Conservation (phyloP, 2,113 vertebrate species). For the Hydrochoerus hydrochaeris region DNA sequence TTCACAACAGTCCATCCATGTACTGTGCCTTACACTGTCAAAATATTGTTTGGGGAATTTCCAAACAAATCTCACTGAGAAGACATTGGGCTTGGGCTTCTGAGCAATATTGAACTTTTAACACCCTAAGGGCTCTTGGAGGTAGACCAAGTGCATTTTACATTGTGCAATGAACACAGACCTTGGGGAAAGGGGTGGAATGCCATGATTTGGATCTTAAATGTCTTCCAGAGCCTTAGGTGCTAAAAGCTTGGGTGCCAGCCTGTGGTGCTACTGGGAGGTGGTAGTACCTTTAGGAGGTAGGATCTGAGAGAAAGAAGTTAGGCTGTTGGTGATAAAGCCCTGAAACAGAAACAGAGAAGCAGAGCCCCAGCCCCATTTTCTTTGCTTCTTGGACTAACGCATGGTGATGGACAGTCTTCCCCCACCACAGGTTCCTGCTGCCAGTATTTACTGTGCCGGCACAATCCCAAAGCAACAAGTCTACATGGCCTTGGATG, state of each 20-base stretch:
- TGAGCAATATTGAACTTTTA: not conserved
- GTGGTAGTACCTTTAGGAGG: not conserved
- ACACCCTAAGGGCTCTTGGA: not conserved
- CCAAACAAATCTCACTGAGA: not conserved
- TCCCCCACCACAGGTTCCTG: not conserved
- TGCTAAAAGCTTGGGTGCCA: not conserved
- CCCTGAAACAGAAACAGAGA: not conserved
- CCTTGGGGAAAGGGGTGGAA: not conserved
- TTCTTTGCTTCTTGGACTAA: not conserved
- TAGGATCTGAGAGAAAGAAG: not conserved
- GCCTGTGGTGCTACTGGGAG: too few relatives aligned
- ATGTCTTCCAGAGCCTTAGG: not conserved
- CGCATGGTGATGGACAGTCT: not conserved
- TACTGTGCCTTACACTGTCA: not conserved
- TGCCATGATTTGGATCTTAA: not conserved
- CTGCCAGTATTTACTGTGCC: not conserved
- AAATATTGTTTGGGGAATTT: not conserved
- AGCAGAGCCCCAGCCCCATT: too few relatives aligned
- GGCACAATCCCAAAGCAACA: not conserved
- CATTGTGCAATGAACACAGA: not conserved
- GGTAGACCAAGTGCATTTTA: not conserved
- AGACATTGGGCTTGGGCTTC: not conserved
- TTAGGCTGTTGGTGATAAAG: not conserved
- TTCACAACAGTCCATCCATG: not conserved
- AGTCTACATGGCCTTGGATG: not conserved